These are phyloP conservation scores for Smittia aterrima DNA, from an alignment of 2,888 invertebrate genomes.

Conservation along the genomic window DNA sequence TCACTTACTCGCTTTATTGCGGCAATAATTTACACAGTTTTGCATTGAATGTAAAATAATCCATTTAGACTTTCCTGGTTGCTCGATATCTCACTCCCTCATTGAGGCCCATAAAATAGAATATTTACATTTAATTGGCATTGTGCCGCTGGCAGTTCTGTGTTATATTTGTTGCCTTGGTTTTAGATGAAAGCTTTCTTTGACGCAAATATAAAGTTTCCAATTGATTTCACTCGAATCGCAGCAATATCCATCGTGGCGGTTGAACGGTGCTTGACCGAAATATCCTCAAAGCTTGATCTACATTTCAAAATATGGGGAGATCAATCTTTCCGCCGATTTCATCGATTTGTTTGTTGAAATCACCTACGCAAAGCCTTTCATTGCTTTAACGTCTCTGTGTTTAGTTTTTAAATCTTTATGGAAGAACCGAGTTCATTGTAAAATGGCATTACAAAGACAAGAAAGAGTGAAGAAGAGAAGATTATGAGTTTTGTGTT, in stretches of 20 bases:
- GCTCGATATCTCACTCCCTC: not conserved
- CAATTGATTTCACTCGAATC: conserved; percentile 17
- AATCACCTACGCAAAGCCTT: conserved; percentile 27
- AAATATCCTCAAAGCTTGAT: not conserved
- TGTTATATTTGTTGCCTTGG: not conserved
- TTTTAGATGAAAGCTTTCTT: conserved; percentile 13
- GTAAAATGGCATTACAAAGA: not conserved
- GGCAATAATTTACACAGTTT: conserved; percentile 23
- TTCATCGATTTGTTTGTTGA: not conserved
- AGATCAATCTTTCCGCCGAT: conserved; percentile 13
- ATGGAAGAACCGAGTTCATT: not conserved
- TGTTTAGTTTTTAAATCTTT: not conserved
- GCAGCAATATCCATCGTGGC: not conserved
- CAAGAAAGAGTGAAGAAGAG: not conserved
- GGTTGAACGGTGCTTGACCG: not conserved
- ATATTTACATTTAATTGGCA: conserved; percentile 27
- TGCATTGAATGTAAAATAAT: conserved; percentile 25
- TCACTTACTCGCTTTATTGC: not conserved
- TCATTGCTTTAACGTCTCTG: conserved; percentile 11
- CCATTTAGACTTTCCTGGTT: conserved; percentile 3
- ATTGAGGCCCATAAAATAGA: conserved; percentile 15
- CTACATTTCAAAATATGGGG: not conserved
- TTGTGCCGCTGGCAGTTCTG: conserved; percentile 24
- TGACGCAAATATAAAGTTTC: conserved; percentile 11
- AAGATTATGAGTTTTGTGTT: not conserved